Percentiles rank a stretch among this genome's conserved stretches.
Conservation (phyloP, 2,113 vertebrate species). For the Globicephala melas region DNA sequence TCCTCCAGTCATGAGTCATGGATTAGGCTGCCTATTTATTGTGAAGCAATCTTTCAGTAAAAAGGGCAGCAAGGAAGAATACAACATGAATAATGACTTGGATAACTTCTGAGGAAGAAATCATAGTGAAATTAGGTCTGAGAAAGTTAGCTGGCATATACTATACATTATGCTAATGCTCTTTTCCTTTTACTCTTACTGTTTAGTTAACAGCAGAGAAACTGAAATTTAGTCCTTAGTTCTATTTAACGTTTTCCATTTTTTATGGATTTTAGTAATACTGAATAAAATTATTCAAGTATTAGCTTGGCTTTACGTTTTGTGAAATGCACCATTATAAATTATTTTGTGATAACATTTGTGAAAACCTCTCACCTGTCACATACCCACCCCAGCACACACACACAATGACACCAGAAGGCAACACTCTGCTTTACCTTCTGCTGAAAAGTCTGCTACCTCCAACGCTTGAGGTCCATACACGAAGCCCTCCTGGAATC, state of each 20-base stretch:
- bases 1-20: constrained; percentile 55
- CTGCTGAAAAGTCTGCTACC: constrained; percentile 73
- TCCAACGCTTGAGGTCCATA: constrained; percentile 63
- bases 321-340: background rate
- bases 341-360: constrained; percentile 33
- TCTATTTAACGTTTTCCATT: background rate
- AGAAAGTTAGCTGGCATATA: constrained; percentile 28
- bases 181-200: constrained; percentile 16
- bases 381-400: constrained; percentile 55
- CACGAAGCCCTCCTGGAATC: constrained; percentile 67
- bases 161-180: background rate
- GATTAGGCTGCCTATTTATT: constrained; percentile 36
- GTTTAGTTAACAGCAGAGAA: background rate
- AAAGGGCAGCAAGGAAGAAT: constrained; percentile 57
- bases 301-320: background rate
- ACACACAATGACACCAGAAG: constrained; percentile 71
- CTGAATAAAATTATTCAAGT: constrained; percentile 8
- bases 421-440: constrained; percentile 69
- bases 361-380: constrained; percentile 27
- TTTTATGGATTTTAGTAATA: constrained; percentile 32
- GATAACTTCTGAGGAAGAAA: constrained; percentile 58
- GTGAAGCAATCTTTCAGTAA: constrained; percentile 53
- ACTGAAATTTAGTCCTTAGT: constrained; percentile 6
- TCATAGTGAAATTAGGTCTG: constrained; percentile 7
- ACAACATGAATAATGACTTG: constrained; percentile 63